A percentile compares a stretch with the other conserved stretches of the same genome.
Conservation (phyloP, 2,797 vertebrate genomes). For the Phylloscopus collybita region DNA sequence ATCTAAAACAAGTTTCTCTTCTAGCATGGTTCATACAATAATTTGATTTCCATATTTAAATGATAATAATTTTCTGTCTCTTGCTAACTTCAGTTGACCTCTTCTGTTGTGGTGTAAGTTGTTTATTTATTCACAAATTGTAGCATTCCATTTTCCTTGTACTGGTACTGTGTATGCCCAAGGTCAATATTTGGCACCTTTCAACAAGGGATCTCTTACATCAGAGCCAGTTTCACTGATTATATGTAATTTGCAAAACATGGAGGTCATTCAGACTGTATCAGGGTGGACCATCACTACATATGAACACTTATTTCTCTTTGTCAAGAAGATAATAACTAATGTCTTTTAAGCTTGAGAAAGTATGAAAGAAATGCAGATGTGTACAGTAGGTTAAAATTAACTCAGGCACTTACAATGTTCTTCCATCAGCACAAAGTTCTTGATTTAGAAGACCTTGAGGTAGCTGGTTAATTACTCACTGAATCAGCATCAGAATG, state of each 20-base stretch:
- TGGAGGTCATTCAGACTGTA: neutral
- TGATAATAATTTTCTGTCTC: neutral
- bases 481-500: neutral
- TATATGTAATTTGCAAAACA: neutral
- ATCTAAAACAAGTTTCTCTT: neutral
- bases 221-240: neutral
- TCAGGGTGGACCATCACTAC: neutral
- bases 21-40: neutral
- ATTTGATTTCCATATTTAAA: neutral
- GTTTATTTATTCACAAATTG: neutral
- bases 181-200: neutral
- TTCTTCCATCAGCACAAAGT: neutral
- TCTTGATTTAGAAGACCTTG: neutral
- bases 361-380: conserved; percentile 9
- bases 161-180: neutral
- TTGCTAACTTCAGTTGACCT: neutral
- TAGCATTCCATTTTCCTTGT: neutral
- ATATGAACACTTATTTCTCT: neutral
- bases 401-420: neutral
- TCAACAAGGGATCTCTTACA: neutral
- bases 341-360: neutral
- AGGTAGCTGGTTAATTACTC: neutral
- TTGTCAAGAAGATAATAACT: neutral
- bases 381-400: conserved; percentile 5
- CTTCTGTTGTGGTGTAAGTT: neutral